Evolutionary conservation across 2,888 invertebrate species (phyloP).

Genomic region (Trissolcus japonicus): DNA sequence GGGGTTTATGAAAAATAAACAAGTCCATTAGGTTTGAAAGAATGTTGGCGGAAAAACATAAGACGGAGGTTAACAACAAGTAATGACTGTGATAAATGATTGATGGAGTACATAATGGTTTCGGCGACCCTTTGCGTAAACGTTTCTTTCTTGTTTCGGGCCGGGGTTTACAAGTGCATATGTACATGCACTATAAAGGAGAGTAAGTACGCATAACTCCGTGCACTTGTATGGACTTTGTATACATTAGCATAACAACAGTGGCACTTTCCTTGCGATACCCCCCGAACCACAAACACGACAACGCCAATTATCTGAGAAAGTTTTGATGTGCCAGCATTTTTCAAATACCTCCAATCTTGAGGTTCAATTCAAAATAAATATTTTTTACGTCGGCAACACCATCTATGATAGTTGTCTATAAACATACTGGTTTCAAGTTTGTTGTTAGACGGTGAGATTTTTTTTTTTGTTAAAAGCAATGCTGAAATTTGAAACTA

Average conservation of each 20-base stretch:
- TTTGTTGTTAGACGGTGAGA: too few relatives aligned
- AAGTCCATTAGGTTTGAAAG: constrained; percentile 4
- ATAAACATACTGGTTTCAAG: too few relatives aligned
- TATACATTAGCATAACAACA: constrained; percentile 70
- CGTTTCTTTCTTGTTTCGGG: constrained; percentile 52
- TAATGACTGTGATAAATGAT: constrained; percentile 37
- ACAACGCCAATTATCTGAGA: constrained; percentile 16
- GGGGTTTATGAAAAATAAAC: constrained; percentile 12
- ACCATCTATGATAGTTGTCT: too few relatives aligned
- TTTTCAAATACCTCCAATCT: neutral
- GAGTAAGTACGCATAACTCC: constrained; percentile 56
- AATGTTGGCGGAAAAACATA: neutral
- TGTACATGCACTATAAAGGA: constrained; percentile 54
- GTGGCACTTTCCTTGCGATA: constrained; percentile 48
- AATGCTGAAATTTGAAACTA: too few relatives aligned
- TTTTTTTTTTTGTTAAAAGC: too few relatives aligned
- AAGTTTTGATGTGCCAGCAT: constrained; percentile 12
- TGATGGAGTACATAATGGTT: constrained; percentile 20
- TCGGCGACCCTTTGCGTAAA: constrained; percentile 28
- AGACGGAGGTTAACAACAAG: constrained; percentile 11
- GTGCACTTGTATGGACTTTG: constrained; percentile 66
- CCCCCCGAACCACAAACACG: constrained; percentile 49
- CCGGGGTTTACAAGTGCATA: constrained; percentile 46
- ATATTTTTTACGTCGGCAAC: too few relatives aligned
- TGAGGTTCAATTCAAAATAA: too few relatives aligned